These are phyloP conservation scores for Scaptomyza montana DNA, from an alignment of 1,140 invertebrate species.

Conservation along the genomic window DNA sequence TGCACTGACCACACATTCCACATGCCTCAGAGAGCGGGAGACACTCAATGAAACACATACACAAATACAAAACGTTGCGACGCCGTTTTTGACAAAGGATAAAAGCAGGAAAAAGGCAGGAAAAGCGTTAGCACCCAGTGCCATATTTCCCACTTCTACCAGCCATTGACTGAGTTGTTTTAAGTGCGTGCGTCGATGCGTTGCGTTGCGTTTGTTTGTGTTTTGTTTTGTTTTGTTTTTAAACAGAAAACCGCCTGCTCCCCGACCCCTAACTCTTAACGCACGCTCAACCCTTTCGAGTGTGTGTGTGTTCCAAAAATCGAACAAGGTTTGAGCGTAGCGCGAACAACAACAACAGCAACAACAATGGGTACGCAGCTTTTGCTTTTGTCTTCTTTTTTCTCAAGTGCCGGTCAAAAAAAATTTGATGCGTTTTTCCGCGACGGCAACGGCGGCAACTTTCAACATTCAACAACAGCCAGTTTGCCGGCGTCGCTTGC, in stretches of 20 bases:
- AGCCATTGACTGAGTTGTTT: slow-evolving; percentile 35
- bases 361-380: slow-evolving; percentile 71
- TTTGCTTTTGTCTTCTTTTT: slow-evolving; percentile 74
- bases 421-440: slow-evolving; percentile 75
- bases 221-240: slow-evolving; percentile 49
- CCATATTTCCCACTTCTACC: neutral
- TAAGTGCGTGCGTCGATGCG: slow-evolving; percentile 62
- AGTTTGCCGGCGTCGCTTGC: slow-evolving; percentile 73
- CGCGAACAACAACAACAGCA: slow-evolving; percentile 41
- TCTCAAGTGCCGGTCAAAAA: slow-evolving; percentile 69
- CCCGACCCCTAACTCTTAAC: too few relatives aligned
- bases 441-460: slow-evolving; percentile 44
- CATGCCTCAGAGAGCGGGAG: slow-evolving; percentile 25
- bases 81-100: neutral
- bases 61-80: neutral
- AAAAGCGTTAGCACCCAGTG: slow-evolving; percentile 15
- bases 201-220: slow-evolving; percentile 52
- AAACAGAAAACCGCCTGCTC: neutral
- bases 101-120: slow-evolving; percentile 3
- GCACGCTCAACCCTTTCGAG: slow-evolving; percentile 1
- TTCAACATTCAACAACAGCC: slow-evolving; percentile 42
- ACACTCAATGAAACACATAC: slow-evolving; percentile 3
- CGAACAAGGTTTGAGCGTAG: slow-evolving; percentile 72
- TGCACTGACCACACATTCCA: slow-evolving; percentile 61
- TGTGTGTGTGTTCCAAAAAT: slow-evolving; percentile 48